phyloP scores from a whole-genome alignment of 1,140 invertebrate genomes.

The Euura saliciscinereae region DNA sequence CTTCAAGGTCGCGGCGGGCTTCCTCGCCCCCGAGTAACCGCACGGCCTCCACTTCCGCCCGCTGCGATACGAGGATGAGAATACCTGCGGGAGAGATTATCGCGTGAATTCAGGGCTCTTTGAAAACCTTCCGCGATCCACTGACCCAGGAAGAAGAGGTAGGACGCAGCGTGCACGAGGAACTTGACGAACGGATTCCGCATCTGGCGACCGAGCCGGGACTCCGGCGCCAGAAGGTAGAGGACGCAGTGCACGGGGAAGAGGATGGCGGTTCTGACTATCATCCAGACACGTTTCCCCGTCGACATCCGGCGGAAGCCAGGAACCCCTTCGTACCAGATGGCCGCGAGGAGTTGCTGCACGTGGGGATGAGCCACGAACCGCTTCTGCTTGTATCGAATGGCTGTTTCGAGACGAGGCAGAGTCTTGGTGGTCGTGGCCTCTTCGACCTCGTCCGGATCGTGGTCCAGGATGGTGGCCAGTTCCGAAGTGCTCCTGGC shows the following conservation, averaged over 20 bases:
- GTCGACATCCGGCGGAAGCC: slow-evolving; percentile 82
- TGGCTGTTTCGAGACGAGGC: slow-evolving; percentile 83
- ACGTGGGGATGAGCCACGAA: slow-evolving; percentile 94
- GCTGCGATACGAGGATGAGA: slow-evolving; percentile 84
- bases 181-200: slow-evolving; percentile 95
- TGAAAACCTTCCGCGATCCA: slow-evolving; percentile 30
- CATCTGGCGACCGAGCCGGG: slow-evolving; percentile 77
- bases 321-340: slow-evolving; percentile 92
- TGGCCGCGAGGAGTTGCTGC: slow-evolving; percentile 86
- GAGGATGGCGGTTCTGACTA: slow-evolving; percentile 75
- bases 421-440: slow-evolving; percentile 76
- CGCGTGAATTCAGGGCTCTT: background rate
- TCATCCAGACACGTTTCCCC: slow-evolving; percentile 72
- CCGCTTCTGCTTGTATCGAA: slow-evolving; percentile 93
- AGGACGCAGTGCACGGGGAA: slow-evolving; percentile 86
- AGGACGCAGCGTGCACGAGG: slow-evolving; percentile 88
- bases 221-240: slow-evolving; percentile 82
- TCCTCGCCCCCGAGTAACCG: slow-evolving; percentile 72
- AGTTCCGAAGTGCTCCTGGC: slow-evolving; percentile 88
- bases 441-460: slow-evolving; percentile 72
- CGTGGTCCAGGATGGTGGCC: slow-evolving; percentile 89
- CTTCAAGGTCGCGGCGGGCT: slow-evolving; percentile 65
- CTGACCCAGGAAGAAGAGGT: slow-evolving; percentile 89
- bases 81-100: slow-evolving; percentile 67
- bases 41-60: slow-evolving; percentile 78